These are phyloP conservation scores for Tauraco hartlaubi DNA, from an alignment of 2,797 vertebrate genomes.

Conservation along the genomic window DNA sequence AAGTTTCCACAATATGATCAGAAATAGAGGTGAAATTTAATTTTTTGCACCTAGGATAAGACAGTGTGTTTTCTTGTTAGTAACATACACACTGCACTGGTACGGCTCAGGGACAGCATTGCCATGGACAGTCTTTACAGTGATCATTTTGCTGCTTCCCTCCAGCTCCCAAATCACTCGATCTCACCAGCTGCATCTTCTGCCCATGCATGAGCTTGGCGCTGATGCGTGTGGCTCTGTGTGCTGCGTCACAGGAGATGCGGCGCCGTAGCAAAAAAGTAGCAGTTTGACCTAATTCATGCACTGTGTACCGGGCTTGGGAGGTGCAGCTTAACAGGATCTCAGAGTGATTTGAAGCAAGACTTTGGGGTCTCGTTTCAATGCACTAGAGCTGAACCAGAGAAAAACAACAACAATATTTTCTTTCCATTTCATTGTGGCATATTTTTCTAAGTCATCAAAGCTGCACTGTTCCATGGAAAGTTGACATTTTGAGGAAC, in stretches of 20 bases:
- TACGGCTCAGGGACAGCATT: fast-evolving
- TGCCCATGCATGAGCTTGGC: fast-evolving
- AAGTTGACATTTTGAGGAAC: not conserved
- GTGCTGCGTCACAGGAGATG: fast-evolving
- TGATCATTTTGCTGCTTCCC: not conserved
- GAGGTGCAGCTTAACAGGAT: not conserved
- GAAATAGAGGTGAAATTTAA: not conserved
- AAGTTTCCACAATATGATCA: not conserved
- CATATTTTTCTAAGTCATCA: not conserved
- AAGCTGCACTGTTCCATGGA: not conserved
- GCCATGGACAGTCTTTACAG: not conserved
- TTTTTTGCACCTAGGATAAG: not conserved
- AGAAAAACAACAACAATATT: not conserved
- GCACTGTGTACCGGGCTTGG: not conserved
- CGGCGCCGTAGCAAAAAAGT: fast-evolving
- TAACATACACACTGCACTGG: fast-evolving
- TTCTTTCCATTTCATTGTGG: not conserved
- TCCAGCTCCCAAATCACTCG: not conserved
- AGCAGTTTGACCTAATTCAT: fast-evolving
- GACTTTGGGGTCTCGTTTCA: not conserved
- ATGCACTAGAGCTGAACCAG: not conserved
- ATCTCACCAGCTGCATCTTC: not conserved
- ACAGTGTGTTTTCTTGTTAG: not conserved
- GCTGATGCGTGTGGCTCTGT: fast-evolving
- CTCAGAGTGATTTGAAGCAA: not conserved